A percentile compares a stretch with the other conserved stretches of the same genome.
phyloP scores from a whole-genome alignment of 2,888 invertebrate genomes.

The Cantharis flavilabris region DNA sequence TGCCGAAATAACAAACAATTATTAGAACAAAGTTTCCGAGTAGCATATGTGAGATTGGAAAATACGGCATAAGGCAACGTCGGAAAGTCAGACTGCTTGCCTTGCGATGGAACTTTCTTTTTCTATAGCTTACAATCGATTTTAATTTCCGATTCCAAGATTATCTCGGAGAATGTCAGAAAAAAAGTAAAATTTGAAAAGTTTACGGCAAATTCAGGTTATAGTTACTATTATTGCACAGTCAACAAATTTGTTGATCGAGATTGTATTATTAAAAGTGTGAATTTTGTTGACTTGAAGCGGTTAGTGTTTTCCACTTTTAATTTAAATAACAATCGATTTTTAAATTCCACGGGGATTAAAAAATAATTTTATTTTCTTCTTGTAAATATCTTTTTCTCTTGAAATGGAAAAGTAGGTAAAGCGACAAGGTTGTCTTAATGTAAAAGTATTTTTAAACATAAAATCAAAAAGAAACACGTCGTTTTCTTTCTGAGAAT shows the following conservation, averaged over 20 bases:
- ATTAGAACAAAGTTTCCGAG: conserved; percentile 43
- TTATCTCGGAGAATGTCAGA: conserved; percentile 37
- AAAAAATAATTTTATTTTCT: neutral
- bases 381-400: neutral
- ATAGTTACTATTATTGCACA: conserved; percentile 8
- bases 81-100: conserved; percentile 32
- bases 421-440: neutral
- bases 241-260: conserved; percentile 14
- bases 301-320: neutral
- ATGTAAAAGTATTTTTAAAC: neutral
- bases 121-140: conserved; percentile 41
- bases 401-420: neutral
- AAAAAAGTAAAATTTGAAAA: conserved; percentile 34
- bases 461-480: neutral
- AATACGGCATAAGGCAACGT: conserved; percentile 21
- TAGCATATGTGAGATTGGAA: conserved; percentile 43
- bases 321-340: neutral
- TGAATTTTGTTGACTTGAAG: neutral
- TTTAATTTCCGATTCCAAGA: conserved; percentile 45
- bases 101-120: conserved; percentile 34
- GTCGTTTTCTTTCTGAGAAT: neutral
- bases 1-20: conserved; percentile 39
- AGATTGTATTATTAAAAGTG: neutral
- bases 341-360: neutral
- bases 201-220: conserved; percentile 24